Evolutionary conservation across 2,797 vertebrate species (phyloP), one percentile per base, ranked within the genome.

Genomic region (Coreius guichenoti): DNA sequence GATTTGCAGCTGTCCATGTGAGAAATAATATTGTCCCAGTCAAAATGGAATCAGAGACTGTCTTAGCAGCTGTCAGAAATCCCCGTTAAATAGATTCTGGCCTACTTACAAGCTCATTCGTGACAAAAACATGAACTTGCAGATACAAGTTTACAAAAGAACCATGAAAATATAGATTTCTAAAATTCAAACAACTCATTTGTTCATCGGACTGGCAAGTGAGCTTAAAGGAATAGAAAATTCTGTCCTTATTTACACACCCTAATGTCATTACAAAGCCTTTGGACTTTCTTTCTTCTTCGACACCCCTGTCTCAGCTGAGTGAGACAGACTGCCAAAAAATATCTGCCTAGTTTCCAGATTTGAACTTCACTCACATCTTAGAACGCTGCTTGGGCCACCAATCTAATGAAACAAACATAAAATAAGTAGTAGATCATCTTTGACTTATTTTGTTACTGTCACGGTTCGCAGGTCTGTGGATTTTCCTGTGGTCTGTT

Each of bases 1-100:
- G 12, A 78, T 47, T n/a, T 63, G 61, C 31, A 77, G 75, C 31
- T 82, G 26, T 49, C 31, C 69, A 80, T 74, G 31, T 56, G 61
- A 47, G n/a, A 84, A 86, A 81, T 43, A 26, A 26, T 47, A 43
- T 76, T 80, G 54, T 56, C 61, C 26, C 45, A n/a, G 45, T 61
- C 51, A 77, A 80, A 85, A 80, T 74, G 21, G 47, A 79, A 47
- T 69, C 45, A 70, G 61, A 49, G 31, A 49, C 29, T 1, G 13
- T 74, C 45, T 75, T 39, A n/a, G 36, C 47, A 81, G 29, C 70
- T 75, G 58, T 54, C 76, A 80, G 33, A 74, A 63, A 63, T 67
- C 69, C 65, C 16, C 5, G 6, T 67, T 45, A 63, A 80, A 65
- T 9, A 23, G 23, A 69, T 45, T 76, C 54, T 63, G 74, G 67